phyloP scores from a whole-genome alignment of 2,797 vertebrate genomes.

The Taenioides sp. region DNA sequence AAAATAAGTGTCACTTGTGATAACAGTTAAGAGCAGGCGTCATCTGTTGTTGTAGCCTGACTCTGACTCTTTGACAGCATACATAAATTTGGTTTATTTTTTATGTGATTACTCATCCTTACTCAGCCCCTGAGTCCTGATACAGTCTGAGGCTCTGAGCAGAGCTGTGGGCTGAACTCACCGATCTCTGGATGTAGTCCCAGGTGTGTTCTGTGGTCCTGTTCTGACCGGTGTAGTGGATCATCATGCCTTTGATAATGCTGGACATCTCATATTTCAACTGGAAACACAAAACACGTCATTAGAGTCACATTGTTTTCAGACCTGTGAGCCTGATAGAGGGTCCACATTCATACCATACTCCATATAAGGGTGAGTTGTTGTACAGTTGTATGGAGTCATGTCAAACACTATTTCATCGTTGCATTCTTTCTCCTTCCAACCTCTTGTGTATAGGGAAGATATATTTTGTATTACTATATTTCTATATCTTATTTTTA shows the following conservation, averaged over 20 bases:
- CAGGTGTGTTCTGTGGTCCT: conserved; percentile 81
- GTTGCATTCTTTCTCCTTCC: too few relatives aligned
- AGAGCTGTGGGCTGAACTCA: conserved; percentile 59
- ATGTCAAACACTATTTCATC: too few relatives aligned
- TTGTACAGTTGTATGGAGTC: too few relatives aligned
- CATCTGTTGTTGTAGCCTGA: conserved; percentile 8
- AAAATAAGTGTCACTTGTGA: conserved; percentile 2
- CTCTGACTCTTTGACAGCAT: background rate
- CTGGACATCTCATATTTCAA: conserved; percentile 83
- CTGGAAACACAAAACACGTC: conserved; percentile 59
- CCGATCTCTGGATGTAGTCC: conserved; percentile 91
- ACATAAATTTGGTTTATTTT: background rate
- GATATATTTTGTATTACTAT: too few relatives aligned
- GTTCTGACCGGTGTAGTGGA: conserved; percentile 75
- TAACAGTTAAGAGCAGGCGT: background rate
- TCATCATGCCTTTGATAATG: conserved; percentile 77
- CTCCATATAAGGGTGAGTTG: too few relatives aligned
- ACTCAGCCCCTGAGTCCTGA: background rate
- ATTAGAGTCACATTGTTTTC: background rate
- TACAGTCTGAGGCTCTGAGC: background rate
- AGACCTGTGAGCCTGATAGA: too few relatives aligned
- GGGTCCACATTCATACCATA: too few relatives aligned
- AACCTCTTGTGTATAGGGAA: too few relatives aligned
- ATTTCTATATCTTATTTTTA: too few relatives aligned
- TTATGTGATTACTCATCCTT: background rate